A percentile compares a stretch with the other conserved stretches of the same genome.
Evolutionary conservation across 2,888 invertebrate species (phyloP).

Genomic region (Harpagoxenus sublaevis): DNA sequence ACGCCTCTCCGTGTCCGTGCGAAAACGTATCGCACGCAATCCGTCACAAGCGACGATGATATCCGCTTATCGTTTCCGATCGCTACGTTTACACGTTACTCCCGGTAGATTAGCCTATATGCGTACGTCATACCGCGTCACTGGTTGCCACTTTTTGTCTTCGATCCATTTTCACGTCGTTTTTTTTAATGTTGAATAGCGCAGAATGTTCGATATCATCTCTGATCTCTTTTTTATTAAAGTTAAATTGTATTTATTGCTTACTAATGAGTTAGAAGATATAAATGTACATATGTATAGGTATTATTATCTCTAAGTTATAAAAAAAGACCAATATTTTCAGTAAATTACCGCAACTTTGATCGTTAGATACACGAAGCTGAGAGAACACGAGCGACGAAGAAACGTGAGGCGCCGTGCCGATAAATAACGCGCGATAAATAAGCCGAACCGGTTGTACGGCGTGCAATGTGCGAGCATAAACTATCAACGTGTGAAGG

Average conservation of each 20-base stretch:
- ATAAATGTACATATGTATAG: not conserved
- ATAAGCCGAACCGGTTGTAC: slow-evolving; percentile 51
- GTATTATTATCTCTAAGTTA: slow-evolving; percentile 4
- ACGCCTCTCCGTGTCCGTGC: slow-evolving; percentile 30
- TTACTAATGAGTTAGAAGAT: not conserved
- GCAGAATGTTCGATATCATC: not conserved
- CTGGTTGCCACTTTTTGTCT: not conserved
- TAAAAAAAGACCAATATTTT: not conserved
- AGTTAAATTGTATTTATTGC: not conserved
- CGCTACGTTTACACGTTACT: slow-evolving; percentile 27
- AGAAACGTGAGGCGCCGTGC: slow-evolving; percentile 26
- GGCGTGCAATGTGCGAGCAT: slow-evolving; percentile 62
- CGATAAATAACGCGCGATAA: slow-evolving; percentile 70
- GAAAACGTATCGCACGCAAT: slow-evolving; percentile 43
- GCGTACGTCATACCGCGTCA: not conserved
- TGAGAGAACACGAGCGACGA: slow-evolving; percentile 16
- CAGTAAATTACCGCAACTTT: slow-evolving; percentile 6
- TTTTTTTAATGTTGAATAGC: not conserved
- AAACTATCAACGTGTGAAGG: slow-evolving; percentile 73
- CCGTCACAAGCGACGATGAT: slow-evolving; percentile 33
- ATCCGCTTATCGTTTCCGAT: slow-evolving; percentile 40
- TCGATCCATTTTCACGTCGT: not conserved
- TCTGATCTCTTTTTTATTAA: not conserved
- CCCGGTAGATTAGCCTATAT: slow-evolving; percentile 2
- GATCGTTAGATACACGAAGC: not conserved